Evolutionary conservation across 2,888 invertebrate species (phyloP), one percentile per base, ranked within the genome.

Genomic region (Nemotelus nigrinus): DNA sequence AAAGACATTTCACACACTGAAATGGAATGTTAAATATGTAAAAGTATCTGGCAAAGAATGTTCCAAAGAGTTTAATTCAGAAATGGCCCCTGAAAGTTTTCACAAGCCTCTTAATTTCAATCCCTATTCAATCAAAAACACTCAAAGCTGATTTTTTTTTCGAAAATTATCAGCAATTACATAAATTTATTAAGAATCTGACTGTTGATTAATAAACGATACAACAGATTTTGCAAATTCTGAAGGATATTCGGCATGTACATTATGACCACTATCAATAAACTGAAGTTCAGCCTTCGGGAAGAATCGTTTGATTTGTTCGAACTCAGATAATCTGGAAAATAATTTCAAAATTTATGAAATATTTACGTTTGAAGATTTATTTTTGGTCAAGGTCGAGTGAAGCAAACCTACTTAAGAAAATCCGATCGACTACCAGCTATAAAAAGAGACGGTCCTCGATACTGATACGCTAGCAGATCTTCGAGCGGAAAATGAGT

Each of bases 381-480:
- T 5, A 58, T n/a, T n/a, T 10, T n/a, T 58, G 4, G 58, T 1
- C 5, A 25, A 25, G 25, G 25, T 68, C 39, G 3, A 50, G 48
- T 39, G 4, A 8, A 50, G 5, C 65, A 63, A 5, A n/a, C 44
- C 88, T 88, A 93, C 93, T 90, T 90, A 82, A 98, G 90, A 85
- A 93, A 96, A 85, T 93, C 91, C 1, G 97, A 97, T 10, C 91
- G 88, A n/a, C 88, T 90, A 74, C 98, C 98, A 80, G 93, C 95
- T 78, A 98, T 88, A 86, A 98, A 97, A 3, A 96, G 85, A 0
- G 94, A 93, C 2, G 94, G 93, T 3, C 94, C 94, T 79, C 87
- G 85, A 83, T 90, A 80, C 74, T 78, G 77, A 5, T 74, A 60
- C 6, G 53, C 10, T 8, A 53, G 50, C 6, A 77, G 2, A 41